Conservation (phyloP, 2,113 vertebrate species). For the Centropristis striata region DNA sequence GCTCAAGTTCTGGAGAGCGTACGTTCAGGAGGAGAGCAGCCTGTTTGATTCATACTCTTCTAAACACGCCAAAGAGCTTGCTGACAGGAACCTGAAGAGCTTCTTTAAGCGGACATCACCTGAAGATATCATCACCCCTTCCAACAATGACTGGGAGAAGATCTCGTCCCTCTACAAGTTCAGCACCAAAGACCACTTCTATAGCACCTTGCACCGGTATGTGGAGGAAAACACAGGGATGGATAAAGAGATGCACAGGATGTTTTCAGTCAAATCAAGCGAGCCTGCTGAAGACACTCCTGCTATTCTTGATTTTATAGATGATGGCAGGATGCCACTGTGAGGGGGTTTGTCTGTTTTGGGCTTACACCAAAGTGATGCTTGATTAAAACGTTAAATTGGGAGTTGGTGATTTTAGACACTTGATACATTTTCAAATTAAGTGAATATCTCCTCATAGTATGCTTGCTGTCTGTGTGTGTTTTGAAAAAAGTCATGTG, state of each 20-base stretch:
- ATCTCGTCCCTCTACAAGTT: slow-evolving; percentile 83
- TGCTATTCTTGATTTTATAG: slow-evolving; percentile 70
- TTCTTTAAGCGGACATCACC: slow-evolving; percentile 83
- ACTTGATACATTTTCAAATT: too few relatives aligned
- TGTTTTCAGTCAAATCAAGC: accelerated
- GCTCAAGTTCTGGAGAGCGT: slow-evolving; percentile 86
- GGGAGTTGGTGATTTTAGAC: too few relatives aligned
- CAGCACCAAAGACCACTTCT: slow-evolving; percentile 62
- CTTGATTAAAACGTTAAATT: too few relatives aligned
- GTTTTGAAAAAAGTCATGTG: too few relatives aligned
- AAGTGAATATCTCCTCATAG: too few relatives aligned
- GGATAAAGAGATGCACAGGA: neutral
- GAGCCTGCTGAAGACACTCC: neutral
- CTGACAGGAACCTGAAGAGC: slow-evolving; percentile 82
- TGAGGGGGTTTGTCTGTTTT: slow-evolving; percentile 10
- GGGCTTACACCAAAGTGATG: too few relatives aligned
- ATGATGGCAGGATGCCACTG: slow-evolving; percentile 42
- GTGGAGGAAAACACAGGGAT: slow-evolving; percentile 37
- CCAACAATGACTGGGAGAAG: slow-evolving; percentile 79
- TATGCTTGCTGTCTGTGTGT: too few relatives aligned
- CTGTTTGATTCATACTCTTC: slow-evolving; percentile 71
- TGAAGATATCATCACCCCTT: slow-evolving; percentile 65
- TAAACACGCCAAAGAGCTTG: slow-evolving; percentile 83
- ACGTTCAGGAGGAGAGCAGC: slow-evolving; percentile 78
- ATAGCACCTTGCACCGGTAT: slow-evolving; percentile 85